Base-by-base conservation (phyloP, 2,888 invertebrate genomes). In the Melikaiella ostensackeni region DNA sequence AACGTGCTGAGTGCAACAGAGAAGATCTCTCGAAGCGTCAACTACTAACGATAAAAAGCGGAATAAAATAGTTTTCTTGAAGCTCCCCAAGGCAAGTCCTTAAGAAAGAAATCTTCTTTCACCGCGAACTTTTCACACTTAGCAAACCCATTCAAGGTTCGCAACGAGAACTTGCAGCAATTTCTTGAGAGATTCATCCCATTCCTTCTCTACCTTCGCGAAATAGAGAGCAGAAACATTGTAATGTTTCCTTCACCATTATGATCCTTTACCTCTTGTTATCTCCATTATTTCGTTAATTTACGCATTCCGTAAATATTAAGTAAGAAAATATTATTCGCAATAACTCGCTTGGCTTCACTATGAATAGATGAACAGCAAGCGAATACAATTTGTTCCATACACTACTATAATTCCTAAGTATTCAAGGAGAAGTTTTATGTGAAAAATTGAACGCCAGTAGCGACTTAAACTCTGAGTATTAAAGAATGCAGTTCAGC, bases 71-170 rank as follows among this genome's bases (percentile, higher is more conserved):
- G 42, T 66, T 66, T 46, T 27, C 42, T 66, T 46, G 19, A 30
- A 66, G 46, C 46, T 66, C 46, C 27, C 42, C 66, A 42, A 66
- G 66, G 66, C 66, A 66, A 27, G 66, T 46, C 66, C 66, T 66
- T 66, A 46, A 66, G 66, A 66, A 66, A 66, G 66, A 64, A 64
- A 64, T 64, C 42, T 66, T 46, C 24, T 66, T 46, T 46, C 46
- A 46, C 42, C 4, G 42, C 8, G 42, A 66, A 66, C 66, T 66
- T 66, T 66, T 66, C 66, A 66, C 66, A 46, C 46, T 66, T 66
- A 30, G 66, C 46, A 66, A 66, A 66, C 66, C 66, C 27, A 66
- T 66, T 66, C 66, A 66, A 27, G 42, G 24, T 64, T 27, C 24
- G 42, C 35, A 64, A 42, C 42, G 64, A 64, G 64, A 66, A 46